Base-by-base conservation (phyloP, 2,888 invertebrate species). In the Kryphioiulus occultus region DNA sequence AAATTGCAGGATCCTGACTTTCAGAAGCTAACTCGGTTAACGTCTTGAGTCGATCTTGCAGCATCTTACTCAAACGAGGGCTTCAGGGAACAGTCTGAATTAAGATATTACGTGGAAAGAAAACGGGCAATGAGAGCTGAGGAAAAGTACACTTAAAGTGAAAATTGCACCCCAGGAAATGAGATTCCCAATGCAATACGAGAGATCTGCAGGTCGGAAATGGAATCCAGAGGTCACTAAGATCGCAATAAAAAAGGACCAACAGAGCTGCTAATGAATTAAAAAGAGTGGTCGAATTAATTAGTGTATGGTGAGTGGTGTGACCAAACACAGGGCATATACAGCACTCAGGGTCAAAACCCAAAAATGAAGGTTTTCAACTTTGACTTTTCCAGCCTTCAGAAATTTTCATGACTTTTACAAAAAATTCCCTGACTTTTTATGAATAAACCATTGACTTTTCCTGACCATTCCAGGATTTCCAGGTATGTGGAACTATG, bases 141-240 rank as follows among this genome's bases (percentile, higher is more conserved):
- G 78, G 26, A 78, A 30, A 26, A 78, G 26, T 30, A 30, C 32
- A 78, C 78, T 32, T 30, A 30, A 17, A 78, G 78, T 78, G 78
- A 78, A 78, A 78, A 78, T 78, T 78, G 78, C 78, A 30, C 78
- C 78, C 78, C 26, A 78, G 78, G 78, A 78, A 78, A 78, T 78
- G 30, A 78, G 30, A 78, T 78, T 78, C 78, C 26, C 10, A 68
- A 7, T 68, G 26, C 26, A 68, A 9, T 26, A 68, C 12, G 26
- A 10, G 30, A 30, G 78, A 78, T 78, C 30, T 15, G 78, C 68
- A 12, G 30, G 30, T 17, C 78, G 78, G 78, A 32, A 78, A 78
- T 78, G 78, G 26, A 78, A 78, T 78, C 78, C 78, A 78, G 78
- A 78, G 78, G 78, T 78, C 78, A 78, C 78, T 30, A 78, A 17